Conservation (phyloP, 2,888 invertebrate species). For the Athrips mouffetella region DNA sequence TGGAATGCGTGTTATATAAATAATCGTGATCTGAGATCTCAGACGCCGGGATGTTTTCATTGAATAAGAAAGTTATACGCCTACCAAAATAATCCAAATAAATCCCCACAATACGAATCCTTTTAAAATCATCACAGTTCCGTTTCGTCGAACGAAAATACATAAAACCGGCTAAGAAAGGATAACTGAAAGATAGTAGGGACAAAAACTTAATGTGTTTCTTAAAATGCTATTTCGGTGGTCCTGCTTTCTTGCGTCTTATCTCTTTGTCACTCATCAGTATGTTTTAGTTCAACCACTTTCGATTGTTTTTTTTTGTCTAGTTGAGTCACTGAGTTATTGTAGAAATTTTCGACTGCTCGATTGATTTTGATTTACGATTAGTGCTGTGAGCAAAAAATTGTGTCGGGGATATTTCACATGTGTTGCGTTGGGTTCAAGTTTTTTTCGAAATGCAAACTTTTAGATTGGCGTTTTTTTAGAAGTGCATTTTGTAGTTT, state of each 20-base stretch:
- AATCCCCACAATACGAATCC: neutral
- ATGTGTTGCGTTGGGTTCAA: neutral
- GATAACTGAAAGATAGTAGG: slow-evolving; percentile 29
- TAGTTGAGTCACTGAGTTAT: slow-evolving; percentile 22
- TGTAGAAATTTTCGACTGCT: slow-evolving; percentile 2
- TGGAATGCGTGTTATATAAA: slow-evolving; percentile 16
- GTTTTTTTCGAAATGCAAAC: neutral
- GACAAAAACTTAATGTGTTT: slow-evolving; percentile 63
- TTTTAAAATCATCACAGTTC: neutral
- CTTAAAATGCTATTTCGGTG: slow-evolving; percentile 60
- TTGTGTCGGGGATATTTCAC: neutral
- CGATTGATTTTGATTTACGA: slow-evolving; percentile 18
- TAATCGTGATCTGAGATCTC: slow-evolving; percentile 5
- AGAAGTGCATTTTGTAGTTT: neutral
- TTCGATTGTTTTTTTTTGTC: slow-evolving; percentile 18
- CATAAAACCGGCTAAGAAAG: neutral
- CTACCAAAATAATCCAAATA: neutral
- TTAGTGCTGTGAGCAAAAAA: slow-evolving; percentile 6
- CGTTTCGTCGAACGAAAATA: neutral
- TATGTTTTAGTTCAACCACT: slow-evolving; percentile 39
- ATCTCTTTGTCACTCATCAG: slow-evolving; percentile 63
- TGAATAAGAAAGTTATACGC: no score
- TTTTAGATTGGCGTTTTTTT: neutral
- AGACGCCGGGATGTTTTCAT: no score
- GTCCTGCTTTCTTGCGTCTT: slow-evolving; percentile 36